These are phyloP conservation scores for Netelia fuscicornis DNA, from an alignment of 2,888 invertebrate genomes.

Conservation along the genomic window DNA sequence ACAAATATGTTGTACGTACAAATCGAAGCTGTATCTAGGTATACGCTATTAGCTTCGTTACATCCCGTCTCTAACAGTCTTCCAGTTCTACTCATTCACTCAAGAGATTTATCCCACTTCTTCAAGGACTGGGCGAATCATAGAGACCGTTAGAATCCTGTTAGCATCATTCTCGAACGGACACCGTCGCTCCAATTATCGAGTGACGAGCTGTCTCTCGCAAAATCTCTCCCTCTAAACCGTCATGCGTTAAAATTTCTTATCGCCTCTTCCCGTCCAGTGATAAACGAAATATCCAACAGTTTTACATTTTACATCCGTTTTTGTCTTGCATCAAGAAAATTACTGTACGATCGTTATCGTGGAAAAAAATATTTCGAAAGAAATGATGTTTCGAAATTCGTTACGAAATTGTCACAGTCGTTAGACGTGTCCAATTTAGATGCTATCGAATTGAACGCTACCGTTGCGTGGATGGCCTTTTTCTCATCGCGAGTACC, in stretches of 20 bases:
- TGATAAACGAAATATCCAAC: not conserved
- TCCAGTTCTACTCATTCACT: conserved; percentile 32
- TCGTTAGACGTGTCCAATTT: not conserved
- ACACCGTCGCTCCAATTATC: conserved; percentile 59
- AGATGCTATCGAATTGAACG: not conserved
- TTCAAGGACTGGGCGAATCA: conserved; percentile 42
- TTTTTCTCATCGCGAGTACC: not conserved
- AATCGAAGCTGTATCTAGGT: conserved; percentile 10
- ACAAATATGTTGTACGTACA: not conserved
- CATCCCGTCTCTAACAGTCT: conserved; percentile 43
- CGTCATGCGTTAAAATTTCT: not conserved
- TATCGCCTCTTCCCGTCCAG: not conserved
- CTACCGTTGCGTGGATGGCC: not conserved
- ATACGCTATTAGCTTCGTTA: conserved; percentile 8
- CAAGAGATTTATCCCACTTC: conserved; percentile 34
- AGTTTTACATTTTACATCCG: not conserved
- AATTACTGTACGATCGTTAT: not conserved
- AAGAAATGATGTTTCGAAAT: not conserved
- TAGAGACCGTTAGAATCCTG: conserved; percentile 59
- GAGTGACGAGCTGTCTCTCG: conserved; percentile 52
- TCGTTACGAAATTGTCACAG: not conserved
- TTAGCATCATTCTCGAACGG: conserved; percentile 45
- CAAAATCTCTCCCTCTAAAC: conserved; percentile 32
- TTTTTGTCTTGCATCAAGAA: not conserved
- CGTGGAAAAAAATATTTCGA: not conserved